Base-by-base conservation (phyloP, 2,888 invertebrate genomes). In the Nomada lathburiana region DNA sequence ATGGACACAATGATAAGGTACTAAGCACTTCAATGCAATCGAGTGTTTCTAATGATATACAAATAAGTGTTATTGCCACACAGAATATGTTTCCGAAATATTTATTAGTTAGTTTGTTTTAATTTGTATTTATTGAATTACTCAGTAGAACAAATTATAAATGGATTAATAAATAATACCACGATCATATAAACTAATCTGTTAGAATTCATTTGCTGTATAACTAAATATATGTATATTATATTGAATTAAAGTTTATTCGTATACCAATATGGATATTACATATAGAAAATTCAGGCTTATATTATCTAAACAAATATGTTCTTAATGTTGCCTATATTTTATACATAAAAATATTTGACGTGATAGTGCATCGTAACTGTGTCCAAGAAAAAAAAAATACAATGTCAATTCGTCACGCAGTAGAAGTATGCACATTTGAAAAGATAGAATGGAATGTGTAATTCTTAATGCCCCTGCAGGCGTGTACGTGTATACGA, bases 371-470 rank as follows among this genome's bases (percentile, higher is more conserved):
- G 47, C 16, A 47, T 47, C 3, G 13, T 2, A 47, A 47, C 47
- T 13, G 2, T 26, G 23, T 26, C 57, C 20, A 4, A 20, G 57
- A 13, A 57, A 57, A 9, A 53, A 7, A 20, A 57, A 11, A 60
- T 60, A 36, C 18, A 18, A 36, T 11, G 57, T 4, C 20, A 57
- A 20, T 11, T 26, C 20, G 20, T 57, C 44, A 13, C 20, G 63
- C 13, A 44, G 23, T 69, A 60, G 26, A 52, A 62, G 23, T 50
- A 11, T 69, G 53, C 53, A 57, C 57, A 36, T 76, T 76, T 36
- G 29, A 47, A 69, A 70, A 69, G 42, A 16, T 57, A 52, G 47
- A 79, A 53, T 60, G 53, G 53, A 76, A 70, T 70, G 53, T 18
- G 50, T 57, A 44, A 64, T 80, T 55, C 59, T 55, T 62, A 62